Conservation (phyloP, 2,888 invertebrate genomes). For the Serrognathus titanus region DNA sequence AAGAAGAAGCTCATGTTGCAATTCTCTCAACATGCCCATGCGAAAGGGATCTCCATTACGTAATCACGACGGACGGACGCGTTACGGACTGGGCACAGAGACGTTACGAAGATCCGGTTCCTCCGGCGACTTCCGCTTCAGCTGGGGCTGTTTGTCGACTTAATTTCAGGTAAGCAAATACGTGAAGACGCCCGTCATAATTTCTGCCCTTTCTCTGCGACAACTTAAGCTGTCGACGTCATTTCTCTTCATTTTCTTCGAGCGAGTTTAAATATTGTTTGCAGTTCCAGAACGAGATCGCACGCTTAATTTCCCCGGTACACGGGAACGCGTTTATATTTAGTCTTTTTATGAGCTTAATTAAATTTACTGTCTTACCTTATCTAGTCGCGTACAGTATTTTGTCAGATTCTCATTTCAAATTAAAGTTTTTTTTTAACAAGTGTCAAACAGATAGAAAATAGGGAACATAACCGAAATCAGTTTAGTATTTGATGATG, state of each 20-base stretch:
- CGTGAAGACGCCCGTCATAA: neutral
- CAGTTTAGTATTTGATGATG: no score
- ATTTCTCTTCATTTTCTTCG: neutral
- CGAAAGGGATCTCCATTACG: slow-evolving; percentile 59
- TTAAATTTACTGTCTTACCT: no score
- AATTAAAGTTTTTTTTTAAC: no score
- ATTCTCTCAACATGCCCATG: slow-evolving; percentile 67
- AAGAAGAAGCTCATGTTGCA: slow-evolving; percentile 60
- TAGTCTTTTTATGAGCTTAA: no score
- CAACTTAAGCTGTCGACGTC: neutral
- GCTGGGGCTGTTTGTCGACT: slow-evolving; percentile 55
- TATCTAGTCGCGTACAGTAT: no score
- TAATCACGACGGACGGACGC: slow-evolving; percentile 63
- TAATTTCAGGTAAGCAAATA: slow-evolving; percentile 50
- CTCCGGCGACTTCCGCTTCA: slow-evolving; percentile 30
- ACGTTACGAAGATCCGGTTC: slow-evolving; percentile 45
- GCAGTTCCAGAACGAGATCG: neutral
- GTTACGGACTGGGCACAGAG: slow-evolving; percentile 65
- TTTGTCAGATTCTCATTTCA: no score
- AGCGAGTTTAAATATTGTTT: neutral
- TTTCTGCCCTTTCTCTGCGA: neutral
- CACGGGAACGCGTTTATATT: no score
- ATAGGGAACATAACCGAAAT: no score
- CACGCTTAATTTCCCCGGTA: no score
- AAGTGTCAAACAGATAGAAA: no score